Evolutionary conservation across 2,113 vertebrate species (phyloP).

Genomic region (Natator depressus): DNA sequence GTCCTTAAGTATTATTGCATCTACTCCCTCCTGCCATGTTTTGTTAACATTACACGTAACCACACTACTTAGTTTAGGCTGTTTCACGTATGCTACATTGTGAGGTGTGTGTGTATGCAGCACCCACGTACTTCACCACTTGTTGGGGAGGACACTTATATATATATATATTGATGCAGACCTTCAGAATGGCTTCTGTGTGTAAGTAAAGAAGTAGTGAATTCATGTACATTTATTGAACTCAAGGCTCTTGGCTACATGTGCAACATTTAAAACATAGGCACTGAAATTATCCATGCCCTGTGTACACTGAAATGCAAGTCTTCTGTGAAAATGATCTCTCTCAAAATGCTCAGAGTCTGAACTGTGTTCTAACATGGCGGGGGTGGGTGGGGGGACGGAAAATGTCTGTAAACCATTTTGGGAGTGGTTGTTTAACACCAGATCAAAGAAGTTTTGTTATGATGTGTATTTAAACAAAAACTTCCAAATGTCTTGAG

Average conservation of each 20-base stretch:
- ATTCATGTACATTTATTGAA: neutral
- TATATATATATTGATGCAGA: neutral
- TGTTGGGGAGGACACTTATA: neutral
- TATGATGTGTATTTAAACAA: conserved; percentile 37
- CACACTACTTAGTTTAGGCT: neutral
- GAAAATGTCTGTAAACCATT: conserved; percentile 57
- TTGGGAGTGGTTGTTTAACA: conserved; percentile 52
- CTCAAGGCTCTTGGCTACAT: neutral
- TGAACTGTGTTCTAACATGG: conserved; percentile 55
- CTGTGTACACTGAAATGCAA: conserved; percentile 45
- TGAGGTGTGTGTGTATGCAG: conserved; percentile 27
- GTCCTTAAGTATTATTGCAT: neutral
- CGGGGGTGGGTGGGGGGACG: conserved; percentile 65
- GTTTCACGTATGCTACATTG: conserved; percentile 27
- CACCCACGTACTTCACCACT: neutral
- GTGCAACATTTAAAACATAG: neutral
- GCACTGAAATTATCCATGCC: neutral
- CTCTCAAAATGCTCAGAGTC: conserved; percentile 60
- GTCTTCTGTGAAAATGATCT: conserved; percentile 50
- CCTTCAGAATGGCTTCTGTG: neutral
- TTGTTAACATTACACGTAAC: neutral
- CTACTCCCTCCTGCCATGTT: neutral
- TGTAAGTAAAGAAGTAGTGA: accelerated
- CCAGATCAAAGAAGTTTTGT: conserved; percentile 27
- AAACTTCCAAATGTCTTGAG: conserved; percentile 50